phyloP scores from a whole-genome alignment of 1,140 invertebrate genomes.

The Brachionus asplanchnoidis region DNA sequence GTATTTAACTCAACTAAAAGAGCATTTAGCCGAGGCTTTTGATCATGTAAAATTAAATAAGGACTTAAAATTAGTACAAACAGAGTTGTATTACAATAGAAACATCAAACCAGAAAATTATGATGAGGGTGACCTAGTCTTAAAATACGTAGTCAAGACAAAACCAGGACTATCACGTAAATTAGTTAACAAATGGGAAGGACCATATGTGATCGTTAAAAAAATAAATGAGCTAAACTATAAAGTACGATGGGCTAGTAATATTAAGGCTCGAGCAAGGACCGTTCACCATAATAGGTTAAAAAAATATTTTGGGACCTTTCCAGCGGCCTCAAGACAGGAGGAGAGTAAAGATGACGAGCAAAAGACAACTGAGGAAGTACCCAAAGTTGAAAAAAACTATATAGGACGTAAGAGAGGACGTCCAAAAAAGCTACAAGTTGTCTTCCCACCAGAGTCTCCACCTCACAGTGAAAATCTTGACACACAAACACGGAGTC shows the following conservation, averaged over 20 bases:
- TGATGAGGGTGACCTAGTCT: neutral
- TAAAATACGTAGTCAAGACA: neutral
- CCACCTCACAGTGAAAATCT: no score
- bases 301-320: neutral
- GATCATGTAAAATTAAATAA: neutral
- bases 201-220: neutral
- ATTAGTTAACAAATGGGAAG: neutral
- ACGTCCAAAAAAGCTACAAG: no score
- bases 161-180: neutral
- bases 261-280: neutral
- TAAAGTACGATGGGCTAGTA: neutral
- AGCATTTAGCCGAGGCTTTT: neutral
- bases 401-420: neutral
- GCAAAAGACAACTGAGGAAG: neutral
- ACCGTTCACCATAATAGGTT: neutral
- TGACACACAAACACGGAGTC: no score
- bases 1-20: neutral
- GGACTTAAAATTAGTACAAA: neutral
- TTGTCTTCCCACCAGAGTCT: no score
- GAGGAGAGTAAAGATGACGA: neutral
- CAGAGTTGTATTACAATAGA: neutral
- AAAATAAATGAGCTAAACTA: neutral
- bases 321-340: neutral
- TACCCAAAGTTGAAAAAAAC: neutral
- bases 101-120: neutral